Evolutionary conservation across 2,888 invertebrate species (phyloP), one percentile per base, ranked within the genome.

Genomic region (Callimorpha dominula): DNA sequence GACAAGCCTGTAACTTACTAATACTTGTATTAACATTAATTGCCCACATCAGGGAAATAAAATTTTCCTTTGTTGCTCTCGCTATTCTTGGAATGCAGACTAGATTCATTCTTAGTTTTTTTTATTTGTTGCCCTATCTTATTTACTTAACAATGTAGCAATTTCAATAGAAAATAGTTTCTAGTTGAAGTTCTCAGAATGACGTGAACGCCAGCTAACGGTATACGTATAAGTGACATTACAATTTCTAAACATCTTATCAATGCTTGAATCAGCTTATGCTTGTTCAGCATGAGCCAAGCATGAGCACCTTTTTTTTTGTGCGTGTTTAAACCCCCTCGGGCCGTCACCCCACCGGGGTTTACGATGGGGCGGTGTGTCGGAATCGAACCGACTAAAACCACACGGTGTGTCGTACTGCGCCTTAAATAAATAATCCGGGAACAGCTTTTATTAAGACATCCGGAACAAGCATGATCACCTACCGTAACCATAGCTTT

Each of bases 1-100:
- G 94, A 94, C 84, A 88, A 86, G 85, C 84, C 73, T 63, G 70
- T 72, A 69, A 72, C 62, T 72, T 77, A 65, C 17, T 69, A 72
- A 74, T 70, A 73, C 75, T 71, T 70, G 11, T 72, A 71, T 73
- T 71, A 73, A 64, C n/a, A 71, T 72, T 73, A 65, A 74, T 75
- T 64, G 43, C 46, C 43, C 49, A 42, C 68, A n/a, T 66, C 70
- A 73, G 68, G 67, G 66, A 68, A 74, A 68, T n/a, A 20, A 46
- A 71, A 66, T 20, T 40, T 68, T 75, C 43, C 52, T n/a, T 20
- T 64, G 49, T 73, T 78, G 54, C 31, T 70, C 68, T 31, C 49
- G 54, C 67, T 71, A 5, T 80, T 74, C 72, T 69, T 57, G n/a
- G 65, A 67, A 74, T 72, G 46, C 8, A 12, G n/a, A 60, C 43